phyloP scores from a whole-genome alignment of 2,888 invertebrate genomes.

The Galerucella pusilla region DNA sequence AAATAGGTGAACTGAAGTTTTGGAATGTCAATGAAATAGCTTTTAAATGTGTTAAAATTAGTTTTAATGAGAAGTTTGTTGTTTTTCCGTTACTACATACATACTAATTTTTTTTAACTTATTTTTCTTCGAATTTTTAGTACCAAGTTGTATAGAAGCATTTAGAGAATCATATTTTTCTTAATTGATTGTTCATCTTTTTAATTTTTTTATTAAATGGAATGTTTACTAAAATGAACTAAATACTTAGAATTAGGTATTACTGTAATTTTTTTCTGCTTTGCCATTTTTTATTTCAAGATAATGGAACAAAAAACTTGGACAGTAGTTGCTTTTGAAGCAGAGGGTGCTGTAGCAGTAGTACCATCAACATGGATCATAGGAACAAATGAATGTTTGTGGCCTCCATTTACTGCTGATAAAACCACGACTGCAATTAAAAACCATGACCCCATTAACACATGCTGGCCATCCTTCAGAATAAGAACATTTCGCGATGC shows the following conservation, averaged over 20 bases:
- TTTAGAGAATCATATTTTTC: not conserved
- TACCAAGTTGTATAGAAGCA: not conserved
- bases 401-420: conserved; percentile 10
- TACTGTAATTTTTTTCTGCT: not conserved
- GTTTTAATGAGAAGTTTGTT: no score
- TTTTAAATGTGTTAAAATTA: no score
- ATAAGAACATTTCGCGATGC: conserved; percentile 11
- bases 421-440: conserved; percentile 8
- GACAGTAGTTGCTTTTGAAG: no score
- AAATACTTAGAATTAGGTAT: no score
- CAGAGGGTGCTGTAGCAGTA: conserved; percentile 6
- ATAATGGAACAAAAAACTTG: not conserved
- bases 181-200: no score
- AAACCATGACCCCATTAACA: conserved; percentile 5
- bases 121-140: not conserved
- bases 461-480: conserved; percentile 12
- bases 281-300: not conserved
- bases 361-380: conserved; percentile 15
- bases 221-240: no score
- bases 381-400: conserved; percentile 14
- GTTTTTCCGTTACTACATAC: conserved; percentile 18
- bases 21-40: no score
- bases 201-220: no score
- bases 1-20: conserved; percentile 22
- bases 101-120: conserved; percentile 9